phyloP scores from a whole-genome alignment of 2,797 vertebrate genomes.

The Chrosomus eos region DNA sequence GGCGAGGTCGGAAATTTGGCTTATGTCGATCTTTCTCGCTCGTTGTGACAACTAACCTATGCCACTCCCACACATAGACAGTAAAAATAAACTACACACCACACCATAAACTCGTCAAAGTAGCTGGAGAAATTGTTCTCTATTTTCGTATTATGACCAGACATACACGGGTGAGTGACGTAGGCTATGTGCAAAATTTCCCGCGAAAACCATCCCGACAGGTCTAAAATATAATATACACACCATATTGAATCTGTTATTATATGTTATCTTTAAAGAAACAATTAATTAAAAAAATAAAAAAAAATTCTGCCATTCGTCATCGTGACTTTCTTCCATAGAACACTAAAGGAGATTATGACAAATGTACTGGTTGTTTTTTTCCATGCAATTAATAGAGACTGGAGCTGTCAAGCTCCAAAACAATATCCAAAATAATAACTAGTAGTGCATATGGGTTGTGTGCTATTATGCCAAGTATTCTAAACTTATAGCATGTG shows the following conservation, averaged over 20 bases:
- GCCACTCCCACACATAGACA: no score
- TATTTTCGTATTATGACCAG: neutral
- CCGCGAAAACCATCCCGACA: neutral
- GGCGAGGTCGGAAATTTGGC: neutral
- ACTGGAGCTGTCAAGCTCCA: neutral
- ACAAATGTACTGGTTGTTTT: neutral
- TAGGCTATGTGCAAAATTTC: neutral
- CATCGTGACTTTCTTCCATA: no score
- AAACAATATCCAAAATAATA: neutral
- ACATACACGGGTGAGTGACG: neutral
- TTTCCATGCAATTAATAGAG: neutral
- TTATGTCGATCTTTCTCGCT: neutral
- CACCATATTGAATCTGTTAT: no score
- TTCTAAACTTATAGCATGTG: neutral
- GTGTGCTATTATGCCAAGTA: neutral
- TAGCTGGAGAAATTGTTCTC: neutral
- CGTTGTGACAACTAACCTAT: neutral
- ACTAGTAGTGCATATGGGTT: neutral
- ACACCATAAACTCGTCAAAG: neutral
- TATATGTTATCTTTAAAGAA: no score
- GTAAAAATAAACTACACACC: no score
- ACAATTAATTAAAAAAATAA: no score
- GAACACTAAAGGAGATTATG: no score
- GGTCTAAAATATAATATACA: neutral
- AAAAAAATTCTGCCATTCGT: no score